Conservation (phyloP, 2,888 invertebrate genomes). For the Baronia brevicornis region DNA sequence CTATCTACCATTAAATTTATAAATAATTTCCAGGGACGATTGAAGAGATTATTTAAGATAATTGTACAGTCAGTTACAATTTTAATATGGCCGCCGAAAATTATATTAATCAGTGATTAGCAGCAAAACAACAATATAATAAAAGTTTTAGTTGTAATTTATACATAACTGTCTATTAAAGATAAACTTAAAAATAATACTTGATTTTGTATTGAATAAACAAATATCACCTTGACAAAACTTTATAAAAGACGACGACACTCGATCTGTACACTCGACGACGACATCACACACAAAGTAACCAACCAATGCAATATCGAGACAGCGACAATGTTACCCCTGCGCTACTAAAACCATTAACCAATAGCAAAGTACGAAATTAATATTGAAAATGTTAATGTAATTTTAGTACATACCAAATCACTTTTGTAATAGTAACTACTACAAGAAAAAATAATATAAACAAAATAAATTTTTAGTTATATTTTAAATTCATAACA, state of each 20-base stretch:
- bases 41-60: slow-evolving; percentile 46
- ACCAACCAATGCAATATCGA: too few species aligned
- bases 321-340: slow-evolving; percentile 20
- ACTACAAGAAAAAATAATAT: too few species aligned
- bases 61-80: slow-evolving; percentile 40
- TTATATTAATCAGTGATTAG: slow-evolving; percentile 20
- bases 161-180: too few species aligned
- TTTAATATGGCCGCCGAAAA: slow-evolving; percentile 64
- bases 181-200: too few species aligned
- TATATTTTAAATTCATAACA: too few species aligned
- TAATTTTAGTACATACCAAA: too few species aligned
- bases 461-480: too few species aligned
- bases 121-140: slow-evolving; percentile 6
- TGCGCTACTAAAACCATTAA: too few species aligned
- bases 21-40: slow-evolving; percentile 30
- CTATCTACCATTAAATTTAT: slow-evolving; percentile 11
- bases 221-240: slow-evolving; percentile 63
- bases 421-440: too few species aligned
- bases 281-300: slow-evolving; percentile 68
- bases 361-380: too few species aligned
- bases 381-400: too few species aligned
- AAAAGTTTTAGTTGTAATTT: too few species aligned
- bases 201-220: slow-evolving; percentile 22
- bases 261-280: slow-evolving; percentile 68
- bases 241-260: slow-evolving; percentile 72